Conservation (phyloP, 2,113 vertebrate species). For the Rissa tridactyla region DNA sequence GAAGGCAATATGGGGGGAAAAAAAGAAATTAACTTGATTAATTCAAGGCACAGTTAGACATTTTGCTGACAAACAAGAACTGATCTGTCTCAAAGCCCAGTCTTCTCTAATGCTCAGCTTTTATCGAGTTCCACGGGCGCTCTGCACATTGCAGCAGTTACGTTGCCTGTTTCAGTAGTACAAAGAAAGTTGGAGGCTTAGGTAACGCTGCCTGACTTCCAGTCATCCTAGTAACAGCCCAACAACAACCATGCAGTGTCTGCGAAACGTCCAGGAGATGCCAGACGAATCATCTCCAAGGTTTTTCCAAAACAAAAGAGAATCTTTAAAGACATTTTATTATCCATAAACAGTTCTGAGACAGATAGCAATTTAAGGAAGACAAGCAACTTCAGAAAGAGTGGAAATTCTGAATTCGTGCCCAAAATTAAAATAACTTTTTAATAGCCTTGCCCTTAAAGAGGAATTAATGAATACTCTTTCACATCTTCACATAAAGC, state of each 20-base stretch:
- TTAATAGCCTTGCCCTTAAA: conserved; percentile 45
- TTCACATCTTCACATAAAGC: conserved; percentile 51
- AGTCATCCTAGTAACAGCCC: conserved; percentile 40
- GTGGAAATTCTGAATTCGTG: conserved; percentile 45
- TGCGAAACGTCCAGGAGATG: conserved; percentile 35
- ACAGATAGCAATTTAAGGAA: conserved; percentile 49
- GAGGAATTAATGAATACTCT: conserved; percentile 33
- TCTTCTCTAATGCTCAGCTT: not conserved
- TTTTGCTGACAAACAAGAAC: not conserved
- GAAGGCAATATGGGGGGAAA: not conserved
- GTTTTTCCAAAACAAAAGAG: conserved; percentile 53
- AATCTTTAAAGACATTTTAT: conserved; percentile 52
- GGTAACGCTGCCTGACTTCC: conserved; percentile 36
- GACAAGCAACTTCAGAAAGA: conserved; percentile 46
- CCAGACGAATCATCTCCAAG: conserved; percentile 42
- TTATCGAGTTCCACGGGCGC: not conserved
- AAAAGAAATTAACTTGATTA: not conserved
- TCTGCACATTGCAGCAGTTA: not conserved
- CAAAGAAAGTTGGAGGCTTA: conserved; percentile 2
- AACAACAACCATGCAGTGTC: conserved; percentile 8
- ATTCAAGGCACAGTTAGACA: not conserved
- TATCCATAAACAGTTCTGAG: conserved; percentile 46
- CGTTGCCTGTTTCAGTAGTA: not conserved
- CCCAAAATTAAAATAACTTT: conserved; percentile 54
- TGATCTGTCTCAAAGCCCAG: not conserved